Conservation (phyloP, 2,113 vertebrate genomes). For the Amphiprion ocellaris region DNA sequence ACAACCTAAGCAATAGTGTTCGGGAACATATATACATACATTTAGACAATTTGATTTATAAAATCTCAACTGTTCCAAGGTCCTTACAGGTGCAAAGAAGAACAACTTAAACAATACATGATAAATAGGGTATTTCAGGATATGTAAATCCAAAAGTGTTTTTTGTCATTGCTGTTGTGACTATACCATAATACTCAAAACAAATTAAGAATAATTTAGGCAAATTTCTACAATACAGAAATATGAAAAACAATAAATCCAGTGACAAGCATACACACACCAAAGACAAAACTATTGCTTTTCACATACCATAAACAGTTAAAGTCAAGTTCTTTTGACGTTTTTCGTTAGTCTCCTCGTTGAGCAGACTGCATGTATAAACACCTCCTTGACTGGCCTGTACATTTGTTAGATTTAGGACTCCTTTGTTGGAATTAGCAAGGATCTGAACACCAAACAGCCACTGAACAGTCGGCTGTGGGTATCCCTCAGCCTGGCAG, state of each 20-base stretch:
- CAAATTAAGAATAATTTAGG: too few species aligned
- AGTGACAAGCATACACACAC: not conserved
- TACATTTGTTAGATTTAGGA: constrained; percentile 64
- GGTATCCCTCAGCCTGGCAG: constrained; percentile 75
- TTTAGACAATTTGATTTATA: not conserved
- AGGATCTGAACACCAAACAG: constrained; percentile 54
- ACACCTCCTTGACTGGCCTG: constrained; percentile 72
- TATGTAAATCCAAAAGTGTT: too few species aligned
- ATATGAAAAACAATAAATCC: too few species aligned
- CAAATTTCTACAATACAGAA: too few species aligned
- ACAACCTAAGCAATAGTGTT: too few species aligned
- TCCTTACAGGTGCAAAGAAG: too few species aligned
- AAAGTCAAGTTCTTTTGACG: constrained; percentile 55
- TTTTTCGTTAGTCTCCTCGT: constrained; percentile 40
- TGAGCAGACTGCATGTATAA: constrained; percentile 76
- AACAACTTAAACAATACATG: too few species aligned
- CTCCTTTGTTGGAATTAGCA: constrained; percentile 24
- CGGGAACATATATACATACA: not conserved
- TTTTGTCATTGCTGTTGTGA: too few species aligned
- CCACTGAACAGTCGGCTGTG: constrained; percentile 70
- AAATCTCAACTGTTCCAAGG: too few species aligned
- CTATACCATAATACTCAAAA: too few species aligned
- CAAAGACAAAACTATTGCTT: not conserved
- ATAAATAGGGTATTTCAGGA: too few species aligned
- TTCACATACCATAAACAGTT: constrained; percentile 72